Percentiles rank a stretch among this genome's conserved stretches.
Conservation (phyloP, 2,888 invertebrate species). For the Erebia aethiops region DNA sequence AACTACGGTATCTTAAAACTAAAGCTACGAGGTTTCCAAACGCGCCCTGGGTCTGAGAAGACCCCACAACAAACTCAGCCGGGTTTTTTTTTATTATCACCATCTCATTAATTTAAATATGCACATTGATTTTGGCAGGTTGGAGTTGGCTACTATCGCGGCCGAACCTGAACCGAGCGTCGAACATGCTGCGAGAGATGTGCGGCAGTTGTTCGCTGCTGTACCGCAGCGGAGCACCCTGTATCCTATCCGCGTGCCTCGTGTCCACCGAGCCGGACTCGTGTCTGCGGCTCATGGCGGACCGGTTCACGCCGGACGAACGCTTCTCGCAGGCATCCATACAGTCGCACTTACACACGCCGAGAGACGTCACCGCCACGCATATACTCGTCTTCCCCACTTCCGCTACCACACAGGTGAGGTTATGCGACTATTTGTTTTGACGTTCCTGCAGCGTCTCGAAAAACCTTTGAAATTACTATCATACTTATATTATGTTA, state of each 20-base stretch:
- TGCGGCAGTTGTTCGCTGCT: constrained; percentile 94
- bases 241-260: constrained; percentile 98
- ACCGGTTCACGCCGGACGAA: constrained; percentile 97
- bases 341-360: constrained; percentile 95
- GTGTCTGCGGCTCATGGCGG: constrained; percentile 94
- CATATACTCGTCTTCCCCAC: constrained; percentile 99
- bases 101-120: too few species aligned
- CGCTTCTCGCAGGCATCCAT: constrained; percentile 93
- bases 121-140: constrained; percentile 65
- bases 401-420: constrained; percentile 94
- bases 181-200: constrained; percentile 93
- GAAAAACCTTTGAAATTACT: too few species aligned
- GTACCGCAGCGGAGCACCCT: constrained; percentile 92
- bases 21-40: too few species aligned
- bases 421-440: background rate
- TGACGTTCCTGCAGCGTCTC: too few species aligned
- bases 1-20: too few species aligned
- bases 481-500: too few species aligned
- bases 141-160: constrained; percentile 97
- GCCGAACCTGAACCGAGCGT: constrained; percentile 94
- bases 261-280: constrained; percentile 97
- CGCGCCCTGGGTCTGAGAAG: too few species aligned
- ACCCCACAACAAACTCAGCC: too few species aligned
- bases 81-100: too few species aligned
- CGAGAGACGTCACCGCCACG: constrained; percentile 97